A percentile compares a stretch with the other conserved stretches of the same genome.
These are phyloP conservation scores for Sarcophaga variegata DNA, from an alignment of 2,888 invertebrate genomes.

Conservation along the genomic window DNA sequence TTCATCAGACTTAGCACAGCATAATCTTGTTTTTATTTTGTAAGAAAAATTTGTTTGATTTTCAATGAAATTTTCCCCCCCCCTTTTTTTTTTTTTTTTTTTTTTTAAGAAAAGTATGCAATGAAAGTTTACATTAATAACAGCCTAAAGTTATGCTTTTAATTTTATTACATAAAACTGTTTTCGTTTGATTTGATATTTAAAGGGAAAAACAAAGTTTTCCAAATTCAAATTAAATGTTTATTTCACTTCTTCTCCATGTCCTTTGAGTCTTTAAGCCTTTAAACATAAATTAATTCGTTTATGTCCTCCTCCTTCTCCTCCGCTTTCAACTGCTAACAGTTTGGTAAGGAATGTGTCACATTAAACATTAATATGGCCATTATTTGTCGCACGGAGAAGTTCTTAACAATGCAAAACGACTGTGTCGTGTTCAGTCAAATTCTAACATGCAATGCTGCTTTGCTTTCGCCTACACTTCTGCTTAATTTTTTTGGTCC, in stretches of 20 bases:
- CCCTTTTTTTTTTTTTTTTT: background rate
- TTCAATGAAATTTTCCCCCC: no score
- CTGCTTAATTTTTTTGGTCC: background rate
- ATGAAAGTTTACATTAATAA: background rate
- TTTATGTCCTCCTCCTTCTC: no score
- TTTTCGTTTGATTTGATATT: background rate
- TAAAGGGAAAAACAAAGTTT: background rate
- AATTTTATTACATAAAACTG: background rate
- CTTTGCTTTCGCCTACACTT: background rate
- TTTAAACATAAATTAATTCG: background rate
- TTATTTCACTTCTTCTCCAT: no score
- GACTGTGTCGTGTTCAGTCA: slow-evolving; percentile 54
- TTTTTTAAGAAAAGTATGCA: background rate
- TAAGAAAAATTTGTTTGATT: slow-evolving; percentile 11
- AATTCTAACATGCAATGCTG: slow-evolving; percentile 51
- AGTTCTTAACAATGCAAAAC: slow-evolving; percentile 33
- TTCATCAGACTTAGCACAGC: background rate
- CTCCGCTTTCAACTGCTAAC: no score
- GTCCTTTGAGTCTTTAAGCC: background rate
- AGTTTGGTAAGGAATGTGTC: slow-evolving; percentile 23
- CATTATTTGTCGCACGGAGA: slow-evolving; percentile 39
- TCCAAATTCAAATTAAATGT: no score
- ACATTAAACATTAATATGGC: slow-evolving; percentile 33
- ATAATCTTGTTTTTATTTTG: slow-evolving; percentile 64
- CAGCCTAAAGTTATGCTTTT: background rate